Conservation (phyloP, 1,140 invertebrate genomes). For the Laodelphax striatellus region DNA sequence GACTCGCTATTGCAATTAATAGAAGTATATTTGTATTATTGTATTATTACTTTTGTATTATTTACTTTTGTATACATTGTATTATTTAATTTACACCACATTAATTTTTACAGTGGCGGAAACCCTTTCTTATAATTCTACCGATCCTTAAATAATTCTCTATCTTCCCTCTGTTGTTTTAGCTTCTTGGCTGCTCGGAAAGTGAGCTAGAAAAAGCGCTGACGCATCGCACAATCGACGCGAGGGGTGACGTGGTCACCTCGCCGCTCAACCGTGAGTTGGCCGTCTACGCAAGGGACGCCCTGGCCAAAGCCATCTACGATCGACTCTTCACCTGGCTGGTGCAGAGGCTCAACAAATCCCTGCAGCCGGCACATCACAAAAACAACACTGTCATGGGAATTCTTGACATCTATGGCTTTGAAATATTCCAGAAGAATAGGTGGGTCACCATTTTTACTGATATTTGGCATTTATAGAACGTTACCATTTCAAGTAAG, state of each 20-base stretch:
- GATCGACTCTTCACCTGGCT: conserved; percentile 84
- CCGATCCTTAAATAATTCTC: too few relatives aligned
- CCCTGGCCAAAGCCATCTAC: conserved; percentile 77
- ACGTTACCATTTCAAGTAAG: too few relatives aligned
- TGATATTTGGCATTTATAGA: too few relatives aligned
- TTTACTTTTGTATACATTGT: too few relatives aligned
- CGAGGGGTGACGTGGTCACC: conserved; percentile 68
- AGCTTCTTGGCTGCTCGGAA: conserved; percentile 59
- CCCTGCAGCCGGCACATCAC: conserved; percentile 45
- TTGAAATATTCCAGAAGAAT: conserved; percentile 67
- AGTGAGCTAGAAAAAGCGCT: conserved; percentile 54
- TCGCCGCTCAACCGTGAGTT: conserved; percentile 62
- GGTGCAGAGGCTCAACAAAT: conserved; percentile 64
- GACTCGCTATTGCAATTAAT: too few relatives aligned
- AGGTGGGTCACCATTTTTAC: too few relatives aligned
- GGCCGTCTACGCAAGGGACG: conserved; percentile 70
- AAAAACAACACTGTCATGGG: conserved; percentile 57
- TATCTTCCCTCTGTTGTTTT: conserved; percentile 20
- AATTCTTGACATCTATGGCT: conserved; percentile 79
- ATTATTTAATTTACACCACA: too few relatives aligned
- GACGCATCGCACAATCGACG: conserved; percentile 75
- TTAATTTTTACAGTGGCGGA: too few relatives aligned
- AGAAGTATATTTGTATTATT: too few relatives aligned
- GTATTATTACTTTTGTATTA: too few relatives aligned
- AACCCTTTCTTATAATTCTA: too few relatives aligned